These are phyloP conservation scores for Beroe forskalii DNA, from an alignment of 37 sponge, comb jelly and placozoan species.

Conservation along the genomic window DNA sequence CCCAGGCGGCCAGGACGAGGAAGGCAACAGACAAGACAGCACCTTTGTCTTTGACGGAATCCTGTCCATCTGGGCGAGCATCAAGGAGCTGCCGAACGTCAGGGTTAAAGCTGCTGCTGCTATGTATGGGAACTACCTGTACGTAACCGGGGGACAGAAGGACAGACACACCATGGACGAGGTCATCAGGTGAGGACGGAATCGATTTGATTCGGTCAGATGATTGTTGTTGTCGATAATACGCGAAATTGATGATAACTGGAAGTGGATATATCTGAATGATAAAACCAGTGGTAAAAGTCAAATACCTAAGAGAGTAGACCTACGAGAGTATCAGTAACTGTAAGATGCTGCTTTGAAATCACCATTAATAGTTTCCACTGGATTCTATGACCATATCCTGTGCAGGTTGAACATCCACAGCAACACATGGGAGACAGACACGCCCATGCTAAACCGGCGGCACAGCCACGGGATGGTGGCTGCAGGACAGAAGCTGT, in stretches of 20 bases:
- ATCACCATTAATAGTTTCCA: too few species aligned
- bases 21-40: not conserved
- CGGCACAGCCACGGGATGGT: constrained; percentile 45
- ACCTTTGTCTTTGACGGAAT: constrained; percentile 50
- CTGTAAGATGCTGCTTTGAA: too few species aligned
- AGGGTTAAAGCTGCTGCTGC: constrained; percentile 10
- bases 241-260: too few species aligned
- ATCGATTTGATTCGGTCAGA: too few species aligned
- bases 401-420: constrained; percentile 19
- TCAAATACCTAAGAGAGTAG: too few species aligned
- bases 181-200: constrained; percentile 51
- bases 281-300: too few species aligned
- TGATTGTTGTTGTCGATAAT: too few species aligned
- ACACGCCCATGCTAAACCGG: not conserved
- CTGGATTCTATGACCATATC: too few species aligned
- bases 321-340: too few species aligned
- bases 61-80: constrained; percentile 37
- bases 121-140: not conserved
- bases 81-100: constrained; percentile 40
- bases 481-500: constrained; percentile 13
- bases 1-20: not conserved
- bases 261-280: too few species aligned
- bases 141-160: constrained; percentile 36
- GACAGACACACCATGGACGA: constrained; percentile 41
- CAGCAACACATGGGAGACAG: not conserved